These are phyloP conservation scores for Ceryle rudis DNA, from an alignment of 2,797 vertebrate species.

Conservation along the genomic window DNA sequence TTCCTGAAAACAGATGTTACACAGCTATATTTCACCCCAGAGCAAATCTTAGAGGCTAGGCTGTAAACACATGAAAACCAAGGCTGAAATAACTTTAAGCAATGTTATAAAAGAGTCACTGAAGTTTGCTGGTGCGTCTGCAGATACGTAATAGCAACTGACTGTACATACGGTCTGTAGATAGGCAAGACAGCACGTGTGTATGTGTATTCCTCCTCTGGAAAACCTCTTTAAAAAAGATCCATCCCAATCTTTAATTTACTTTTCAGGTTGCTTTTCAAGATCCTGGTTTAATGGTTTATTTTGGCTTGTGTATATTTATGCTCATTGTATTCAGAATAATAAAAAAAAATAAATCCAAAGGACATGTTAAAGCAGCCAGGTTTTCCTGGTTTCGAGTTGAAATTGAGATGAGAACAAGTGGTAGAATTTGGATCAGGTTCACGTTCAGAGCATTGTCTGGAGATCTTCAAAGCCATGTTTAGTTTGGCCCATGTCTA, in stretches of 20 bases:
- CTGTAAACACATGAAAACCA: slow-evolving; percentile 33
- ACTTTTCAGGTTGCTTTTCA: slow-evolving; percentile 10
- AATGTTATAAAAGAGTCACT: neutral
- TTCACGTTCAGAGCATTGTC: slow-evolving; percentile 3
- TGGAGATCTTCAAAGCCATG: slow-evolving; percentile 56
- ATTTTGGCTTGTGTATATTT: slow-evolving; percentile 11
- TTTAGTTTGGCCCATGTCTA: slow-evolving; percentile 57
- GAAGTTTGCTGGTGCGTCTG: neutral
- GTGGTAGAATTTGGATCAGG: slow-evolving; percentile 31
- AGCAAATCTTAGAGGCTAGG: slow-evolving; percentile 9
- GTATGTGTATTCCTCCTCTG: neutral
- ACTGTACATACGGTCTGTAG: neutral
- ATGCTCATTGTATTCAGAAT: neutral
- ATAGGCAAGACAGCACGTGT: fast-evolving
- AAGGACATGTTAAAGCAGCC: neutral
- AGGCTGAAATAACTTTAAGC: neutral
- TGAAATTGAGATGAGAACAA: slow-evolving; percentile 44
- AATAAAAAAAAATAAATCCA: neutral
- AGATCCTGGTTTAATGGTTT: neutral
- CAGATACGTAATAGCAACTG: neutral
- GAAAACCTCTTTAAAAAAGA: neutral
- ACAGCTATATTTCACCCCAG: neutral
- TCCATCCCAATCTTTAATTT: neutral
- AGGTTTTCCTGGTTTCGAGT: slow-evolving; percentile 28
- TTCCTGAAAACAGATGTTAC: slow-evolving; percentile 16